Conservation (phyloP, 2,797 vertebrate genomes). For the Acanthurus lineatus region DNA sequence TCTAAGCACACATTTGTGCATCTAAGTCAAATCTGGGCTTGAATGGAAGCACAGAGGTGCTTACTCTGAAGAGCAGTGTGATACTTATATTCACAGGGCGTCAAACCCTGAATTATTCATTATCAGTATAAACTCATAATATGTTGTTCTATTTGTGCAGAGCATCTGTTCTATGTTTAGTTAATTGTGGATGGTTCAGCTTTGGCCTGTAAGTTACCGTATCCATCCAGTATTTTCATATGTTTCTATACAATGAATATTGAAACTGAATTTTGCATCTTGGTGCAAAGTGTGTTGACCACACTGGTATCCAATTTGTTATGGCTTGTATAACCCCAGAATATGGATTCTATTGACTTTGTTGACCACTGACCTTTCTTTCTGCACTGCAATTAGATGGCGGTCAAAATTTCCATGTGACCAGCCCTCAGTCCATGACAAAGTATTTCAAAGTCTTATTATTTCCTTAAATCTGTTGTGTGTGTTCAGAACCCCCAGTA, state of each 20-base stretch:
- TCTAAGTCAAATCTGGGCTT: conserved; percentile 8
- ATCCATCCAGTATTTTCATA: background rate
- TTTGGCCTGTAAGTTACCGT: background rate
- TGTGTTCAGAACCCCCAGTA: no score
- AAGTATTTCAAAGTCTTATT: no score
- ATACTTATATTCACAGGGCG: background rate
- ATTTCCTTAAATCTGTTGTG: background rate
- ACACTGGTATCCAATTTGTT: background rate
- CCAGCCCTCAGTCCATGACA: no score
- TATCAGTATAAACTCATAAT: background rate
- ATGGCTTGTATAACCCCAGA: no score
- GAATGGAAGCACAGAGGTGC: background rate
- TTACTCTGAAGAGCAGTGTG: background rate
- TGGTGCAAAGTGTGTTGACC: no score
- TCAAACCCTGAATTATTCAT: background rate
- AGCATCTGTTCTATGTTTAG: background rate
- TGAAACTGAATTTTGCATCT: background rate
- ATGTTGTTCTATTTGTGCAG: no score
- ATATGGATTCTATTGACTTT: no score
- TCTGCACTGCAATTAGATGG: no score
- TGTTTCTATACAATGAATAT: background rate
- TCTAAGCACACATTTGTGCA: background rate
- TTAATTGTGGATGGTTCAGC: background rate
- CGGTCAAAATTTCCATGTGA: no score
- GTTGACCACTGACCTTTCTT: no score